Conservation (phyloP, 1,140 invertebrate species). For the Zaprionus capensis region DNA sequence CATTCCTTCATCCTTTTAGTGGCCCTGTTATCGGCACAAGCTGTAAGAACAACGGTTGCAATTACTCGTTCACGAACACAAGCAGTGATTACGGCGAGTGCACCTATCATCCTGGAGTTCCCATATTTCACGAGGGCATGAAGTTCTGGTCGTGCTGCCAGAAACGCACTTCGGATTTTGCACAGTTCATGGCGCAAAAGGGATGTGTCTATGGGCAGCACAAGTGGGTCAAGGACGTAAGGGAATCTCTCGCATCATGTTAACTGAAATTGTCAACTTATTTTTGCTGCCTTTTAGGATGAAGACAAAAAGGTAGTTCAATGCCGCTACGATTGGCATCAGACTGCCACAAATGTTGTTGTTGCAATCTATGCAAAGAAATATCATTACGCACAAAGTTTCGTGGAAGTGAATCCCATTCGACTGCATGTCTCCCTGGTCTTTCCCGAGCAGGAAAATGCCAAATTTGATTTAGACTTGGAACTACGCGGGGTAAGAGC, state of each 20-base stretch:
- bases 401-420: conserved; percentile 93
- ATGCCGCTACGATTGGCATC: conserved; percentile 97
- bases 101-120: conserved; percentile 93
- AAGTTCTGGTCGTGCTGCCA: conserved; percentile 99
- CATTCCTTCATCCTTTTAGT: conserved; percentile 24
- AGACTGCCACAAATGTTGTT: conserved; percentile 92
- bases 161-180: conserved; percentile 97
- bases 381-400: conserved; percentile 91
- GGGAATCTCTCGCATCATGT: conserved; percentile 31
- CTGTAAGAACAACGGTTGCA: conserved; percentile 96
- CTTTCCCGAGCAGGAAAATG: conserved; percentile 91
- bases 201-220: conserved; percentile 94
- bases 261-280: not conserved
- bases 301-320: conserved; percentile 85
- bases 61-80: conserved; percentile 88
- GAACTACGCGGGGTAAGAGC: conserved; percentile 92
- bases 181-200: conserved; percentile 94
- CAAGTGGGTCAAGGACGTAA: conserved; percentile 92
- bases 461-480: conserved; percentile 91
- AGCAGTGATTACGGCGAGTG: conserved; percentile 89
- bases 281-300: conserved; percentile 37
- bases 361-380: conserved; percentile 96
- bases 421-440: conserved; percentile 90
- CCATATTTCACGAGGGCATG: conserved; percentile 98
- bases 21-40: conserved; percentile 89